Conservation (phyloP, 1,140 invertebrate species). For the Drosophila oshimai region DNA sequence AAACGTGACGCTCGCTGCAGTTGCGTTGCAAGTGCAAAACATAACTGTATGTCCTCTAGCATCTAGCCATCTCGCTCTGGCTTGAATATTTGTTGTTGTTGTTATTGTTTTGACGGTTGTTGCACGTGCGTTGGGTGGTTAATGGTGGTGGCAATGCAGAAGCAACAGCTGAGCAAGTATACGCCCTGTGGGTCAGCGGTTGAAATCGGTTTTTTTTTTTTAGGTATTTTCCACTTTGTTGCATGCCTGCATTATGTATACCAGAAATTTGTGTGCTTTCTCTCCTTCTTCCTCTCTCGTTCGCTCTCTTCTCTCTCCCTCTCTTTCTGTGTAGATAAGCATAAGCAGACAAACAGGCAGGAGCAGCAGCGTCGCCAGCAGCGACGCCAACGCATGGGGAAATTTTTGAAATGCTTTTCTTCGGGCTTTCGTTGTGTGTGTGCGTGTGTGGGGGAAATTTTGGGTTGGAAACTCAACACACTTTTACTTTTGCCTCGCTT, state of each 20-base stretch:
- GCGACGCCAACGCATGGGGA: constrained; percentile 62
- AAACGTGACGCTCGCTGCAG: constrained; percentile 40
- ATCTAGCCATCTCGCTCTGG: not conserved
- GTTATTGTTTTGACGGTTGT: constrained; percentile 16
- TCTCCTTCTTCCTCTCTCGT: not conserved
- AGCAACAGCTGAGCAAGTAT: constrained; percentile 54
- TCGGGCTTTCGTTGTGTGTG: constrained; percentile 5
- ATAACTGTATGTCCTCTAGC: constrained; percentile 6
- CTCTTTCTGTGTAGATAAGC: constrained; percentile 57
- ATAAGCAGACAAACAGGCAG: constrained; percentile 44
- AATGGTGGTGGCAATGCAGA: constrained; percentile 19
- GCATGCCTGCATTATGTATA: constrained; percentile 66
- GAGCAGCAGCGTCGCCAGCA: constrained; percentile 35
- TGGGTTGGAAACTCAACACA: constrained; percentile 68
- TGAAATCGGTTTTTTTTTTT: constrained; percentile 13
- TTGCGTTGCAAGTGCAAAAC: constrained; percentile 22
- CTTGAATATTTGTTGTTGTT: not conserved
- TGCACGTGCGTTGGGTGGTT: constrained; percentile 17
- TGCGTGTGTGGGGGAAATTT: constrained; percentile 54
- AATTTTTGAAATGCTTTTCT: constrained; percentile 68
- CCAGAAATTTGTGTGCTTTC: constrained; percentile 37
- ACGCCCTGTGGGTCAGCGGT: constrained; percentile 43
- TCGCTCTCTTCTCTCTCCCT: not conserved
- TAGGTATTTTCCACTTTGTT: constrained; percentile 36
- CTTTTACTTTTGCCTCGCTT: constrained; percentile 68